Conservation (phyloP, 2,888 invertebrate genomes). For the Dromius quadrimaculatus region DNA sequence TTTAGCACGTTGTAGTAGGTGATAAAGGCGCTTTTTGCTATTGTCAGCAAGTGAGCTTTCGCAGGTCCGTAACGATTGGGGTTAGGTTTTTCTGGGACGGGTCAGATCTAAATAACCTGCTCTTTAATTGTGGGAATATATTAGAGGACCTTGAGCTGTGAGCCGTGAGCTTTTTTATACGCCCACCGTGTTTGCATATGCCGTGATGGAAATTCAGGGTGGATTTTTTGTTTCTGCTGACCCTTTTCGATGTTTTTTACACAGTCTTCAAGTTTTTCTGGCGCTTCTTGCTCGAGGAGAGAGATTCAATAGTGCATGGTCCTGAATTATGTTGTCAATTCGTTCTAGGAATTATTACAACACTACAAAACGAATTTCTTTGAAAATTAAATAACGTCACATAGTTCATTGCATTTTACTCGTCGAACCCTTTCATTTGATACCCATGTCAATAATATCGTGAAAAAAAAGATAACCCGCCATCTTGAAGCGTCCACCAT, state of each 20-base stretch:
- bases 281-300: background rate
- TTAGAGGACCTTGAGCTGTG: slow-evolving; percentile 28
- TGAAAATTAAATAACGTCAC: too few relatives aligned
- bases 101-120: slow-evolving; percentile 35
- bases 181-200: slow-evolving; percentile 35
- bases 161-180: slow-evolving; percentile 2
- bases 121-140: slow-evolving; percentile 41
- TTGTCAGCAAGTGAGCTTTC: slow-evolving; percentile 27
- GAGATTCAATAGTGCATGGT: too few relatives aligned
- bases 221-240: slow-evolving; percentile 25
- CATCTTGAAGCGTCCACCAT: too few relatives aligned
- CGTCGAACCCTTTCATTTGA: too few relatives aligned
- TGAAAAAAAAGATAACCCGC: too few relatives aligned
- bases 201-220: slow-evolving; percentile 7
- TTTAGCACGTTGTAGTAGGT: slow-evolving; percentile 30
- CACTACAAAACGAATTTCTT: too few relatives aligned
- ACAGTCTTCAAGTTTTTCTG: slow-evolving; percentile 19
- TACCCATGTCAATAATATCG: too few relatives aligned
- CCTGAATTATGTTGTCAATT: slow-evolving; percentile 28
- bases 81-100: slow-evolving; percentile 26
- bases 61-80: slow-evolving; percentile 23
- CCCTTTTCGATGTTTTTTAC: slow-evolving; percentile 29
- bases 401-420: too few relatives aligned
- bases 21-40: slow-evolving; percentile 25
- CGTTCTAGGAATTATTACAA: too few relatives aligned